Base-by-base conservation (phyloP, 2,113 vertebrate genomes). In the Panthera leo region DNA sequence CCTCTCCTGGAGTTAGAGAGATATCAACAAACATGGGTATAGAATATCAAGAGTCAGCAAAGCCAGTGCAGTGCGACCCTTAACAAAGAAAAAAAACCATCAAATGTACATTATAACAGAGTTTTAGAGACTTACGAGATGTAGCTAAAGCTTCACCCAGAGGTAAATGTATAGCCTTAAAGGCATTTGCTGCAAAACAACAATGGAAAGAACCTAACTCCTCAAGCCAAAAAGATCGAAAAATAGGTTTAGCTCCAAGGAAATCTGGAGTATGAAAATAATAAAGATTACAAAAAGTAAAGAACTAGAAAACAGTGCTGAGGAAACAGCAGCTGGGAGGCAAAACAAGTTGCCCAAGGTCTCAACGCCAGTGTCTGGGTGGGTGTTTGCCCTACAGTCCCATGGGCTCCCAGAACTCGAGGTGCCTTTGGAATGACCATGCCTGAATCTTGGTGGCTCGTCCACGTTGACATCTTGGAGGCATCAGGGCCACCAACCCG, bases 151-250 rank as follows among this genome's bases (percentile, higher is more conserved):
- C 91, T 96, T 95, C 45, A 53, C 53, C 84, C 61, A 75, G 85
- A 97, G 97, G 97, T 92, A 93, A 96, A 96, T 95, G 73, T 55
- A 83, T 96, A 96, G 91, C 48, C 53, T 61, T 94, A 84, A 76
- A 55, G 71, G 34, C 36, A 87, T 89, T 95, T 89, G 80, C 55
- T 84, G 21, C 71, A 42, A 86, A 95, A 83, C 6, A 76, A 65
- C 21, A 3, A n/a, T 51, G 34, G 85, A 68, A 34, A 75, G 45
- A 61, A 70, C 2, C 14, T 25, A 85, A 63, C 36, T 11, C 70
- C 63, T 63, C 9, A 80, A 91, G 39, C 42, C 23, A 82, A 58
- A 51, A 88, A 82, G 12, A 94, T 0, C 53, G 36, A 71, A 85
- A 51, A 65, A 29, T 31, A 85, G 42, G 29, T 53, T 79, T 39